Conservation (phyloP, 2,888 invertebrate species). For the Stenoptilia bipunctidactyla region DNA sequence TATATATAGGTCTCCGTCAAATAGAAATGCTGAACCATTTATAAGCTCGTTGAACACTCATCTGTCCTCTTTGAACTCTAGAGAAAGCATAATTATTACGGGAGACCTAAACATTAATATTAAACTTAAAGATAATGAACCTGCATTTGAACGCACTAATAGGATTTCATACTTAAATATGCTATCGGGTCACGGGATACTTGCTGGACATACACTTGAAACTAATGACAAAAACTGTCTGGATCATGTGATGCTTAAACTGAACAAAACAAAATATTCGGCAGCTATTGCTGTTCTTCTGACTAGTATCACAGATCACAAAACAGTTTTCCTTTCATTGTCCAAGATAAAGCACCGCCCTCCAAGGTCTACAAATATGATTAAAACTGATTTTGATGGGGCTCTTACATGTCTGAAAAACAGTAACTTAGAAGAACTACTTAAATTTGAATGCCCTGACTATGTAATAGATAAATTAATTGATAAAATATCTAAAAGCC, state of each 20-base stretch:
- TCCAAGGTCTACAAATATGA: neutral
- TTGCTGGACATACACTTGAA: neutral
- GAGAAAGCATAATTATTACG: neutral
- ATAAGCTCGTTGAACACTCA: neutral
- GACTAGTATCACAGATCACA: neutral
- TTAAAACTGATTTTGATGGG: neutral
- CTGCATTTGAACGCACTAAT: neutral
- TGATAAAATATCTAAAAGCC: too few species aligned
- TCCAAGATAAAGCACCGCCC: neutral
- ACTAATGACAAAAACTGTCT: neutral
- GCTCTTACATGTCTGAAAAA: neutral
- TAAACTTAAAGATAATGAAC: neutral
- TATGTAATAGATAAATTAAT: too few species aligned
- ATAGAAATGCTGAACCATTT: neutral
- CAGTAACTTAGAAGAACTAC: neutral
- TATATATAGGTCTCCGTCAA: slow-evolving; percentile 1
- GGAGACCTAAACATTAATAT: slow-evolving; percentile 1
- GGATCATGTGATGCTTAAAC: too few species aligned
- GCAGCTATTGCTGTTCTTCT: neutral
- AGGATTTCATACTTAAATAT: neutral
- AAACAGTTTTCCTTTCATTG: neutral
- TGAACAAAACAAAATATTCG: too few species aligned
- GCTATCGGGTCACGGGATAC: neutral
- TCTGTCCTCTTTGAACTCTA: neutral
- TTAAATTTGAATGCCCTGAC: neutral